Conservation (phyloP, 2,113 vertebrate species). For the Triplophysa siluroides region DNA sequence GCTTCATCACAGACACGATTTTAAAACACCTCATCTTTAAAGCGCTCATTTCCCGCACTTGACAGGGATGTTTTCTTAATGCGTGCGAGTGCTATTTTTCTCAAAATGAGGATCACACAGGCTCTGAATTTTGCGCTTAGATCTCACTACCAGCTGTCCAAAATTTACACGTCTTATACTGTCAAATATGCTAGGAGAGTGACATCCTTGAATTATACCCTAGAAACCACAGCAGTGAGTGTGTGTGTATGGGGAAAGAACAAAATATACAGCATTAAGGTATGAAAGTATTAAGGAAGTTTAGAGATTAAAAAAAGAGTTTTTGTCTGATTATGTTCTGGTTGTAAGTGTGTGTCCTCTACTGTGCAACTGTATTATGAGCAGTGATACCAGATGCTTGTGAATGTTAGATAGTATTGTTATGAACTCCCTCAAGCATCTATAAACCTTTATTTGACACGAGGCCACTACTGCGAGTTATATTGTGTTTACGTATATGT, state of each 20-base stretch:
- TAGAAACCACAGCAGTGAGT: not conserved
- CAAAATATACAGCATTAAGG: not conserved
- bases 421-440: not conserved
- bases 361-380: not conserved
- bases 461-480: not conserved
- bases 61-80: conserved; percentile 14
- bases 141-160: conserved; percentile 20
- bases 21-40: not conserved
- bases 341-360: not conserved
- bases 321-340: conserved; percentile 1
- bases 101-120: conserved; percentile 18
- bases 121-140: not conserved
- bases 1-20: not conserved
- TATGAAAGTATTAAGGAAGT: not conserved
- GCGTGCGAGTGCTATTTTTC: not conserved
- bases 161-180: conserved; percentile 8
- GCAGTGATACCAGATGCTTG: conserved; percentile 3
- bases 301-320: not conserved
- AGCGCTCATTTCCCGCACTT: not conserved
- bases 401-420: conserved; percentile 2
- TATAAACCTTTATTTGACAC: conserved; percentile 23
- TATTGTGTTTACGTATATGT: not conserved
- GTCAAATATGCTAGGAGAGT: conserved; percentile 24
- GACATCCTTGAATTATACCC: conserved; percentile 18
- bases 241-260: not conserved